These are phyloP conservation scores for Atta colombica DNA, from an alignment of 1,140 invertebrate genomes.

Conservation along the genomic window DNA sequence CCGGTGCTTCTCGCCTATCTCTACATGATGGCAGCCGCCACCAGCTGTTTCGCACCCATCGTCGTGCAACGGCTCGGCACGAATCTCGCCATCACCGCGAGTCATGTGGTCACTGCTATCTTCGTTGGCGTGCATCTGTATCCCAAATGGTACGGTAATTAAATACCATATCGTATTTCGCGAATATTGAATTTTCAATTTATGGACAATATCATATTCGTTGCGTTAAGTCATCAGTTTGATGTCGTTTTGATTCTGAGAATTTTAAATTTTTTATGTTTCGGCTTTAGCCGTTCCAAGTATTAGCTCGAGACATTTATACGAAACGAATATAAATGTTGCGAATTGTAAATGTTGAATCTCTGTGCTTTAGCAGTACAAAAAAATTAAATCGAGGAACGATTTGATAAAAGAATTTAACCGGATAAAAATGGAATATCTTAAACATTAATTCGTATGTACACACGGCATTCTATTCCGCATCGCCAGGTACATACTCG, in stretches of 20 bases:
- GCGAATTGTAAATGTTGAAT: not conserved
- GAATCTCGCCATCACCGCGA: constrained; percentile 86
- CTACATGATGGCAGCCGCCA: constrained; percentile 87
- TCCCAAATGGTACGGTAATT: constrained; percentile 84
- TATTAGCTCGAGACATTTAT: too few species aligned
- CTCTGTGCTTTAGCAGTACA: not conserved
- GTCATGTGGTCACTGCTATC: constrained; percentile 86
- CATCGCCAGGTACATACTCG: constrained; percentile 85
- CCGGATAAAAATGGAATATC: not conserved
- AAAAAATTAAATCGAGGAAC: not conserved
- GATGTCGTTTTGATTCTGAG: too few species aligned
- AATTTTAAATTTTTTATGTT: too few species aligned
- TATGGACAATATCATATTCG: not conserved
- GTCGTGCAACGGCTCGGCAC: constrained; percentile 87
- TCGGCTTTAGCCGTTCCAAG: too few species aligned
- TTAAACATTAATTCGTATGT: not conserved
- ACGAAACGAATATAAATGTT: not conserved
- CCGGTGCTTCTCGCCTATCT: constrained; percentile 87
- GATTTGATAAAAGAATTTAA: not conserved
- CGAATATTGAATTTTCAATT: not conserved
- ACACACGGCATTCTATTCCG: not conserved
- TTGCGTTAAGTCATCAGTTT: not conserved
- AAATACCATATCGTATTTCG: constrained; percentile 33
- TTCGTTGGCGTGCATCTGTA: constrained; percentile 89
- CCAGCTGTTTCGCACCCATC: constrained; percentile 86